Evolutionary conservation across 1,140 invertebrate genomes (phyloP).

Genomic region (Eriosoma lanigerum): DNA sequence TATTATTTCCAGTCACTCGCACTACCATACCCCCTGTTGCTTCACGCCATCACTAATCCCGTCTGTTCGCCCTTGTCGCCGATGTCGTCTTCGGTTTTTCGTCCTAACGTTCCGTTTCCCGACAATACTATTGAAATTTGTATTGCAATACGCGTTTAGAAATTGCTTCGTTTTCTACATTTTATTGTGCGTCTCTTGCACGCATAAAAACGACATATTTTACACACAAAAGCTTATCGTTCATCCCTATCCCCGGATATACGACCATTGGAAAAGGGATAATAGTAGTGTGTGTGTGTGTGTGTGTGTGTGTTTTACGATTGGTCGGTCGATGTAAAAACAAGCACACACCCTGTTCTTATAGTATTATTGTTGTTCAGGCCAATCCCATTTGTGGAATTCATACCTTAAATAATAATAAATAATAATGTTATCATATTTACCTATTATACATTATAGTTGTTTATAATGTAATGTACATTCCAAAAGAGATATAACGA

Average conservation of each 20-base stretch:
- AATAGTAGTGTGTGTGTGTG: not conserved
- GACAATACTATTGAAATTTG: no score
- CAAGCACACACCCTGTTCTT: not conserved
- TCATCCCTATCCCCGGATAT: no score
- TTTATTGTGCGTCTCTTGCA: no score
- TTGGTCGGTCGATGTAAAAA: slow-evolving; percentile 8
- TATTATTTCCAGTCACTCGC: not conserved
- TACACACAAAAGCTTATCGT: no score
- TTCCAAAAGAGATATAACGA: not conserved
- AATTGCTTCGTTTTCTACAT: no score
- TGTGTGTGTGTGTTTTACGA: not conserved
- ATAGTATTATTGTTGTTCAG: not conserved
- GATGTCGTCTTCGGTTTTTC: not conserved
- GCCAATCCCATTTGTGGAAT: slow-evolving; percentile 12
- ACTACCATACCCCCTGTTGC: not conserved
- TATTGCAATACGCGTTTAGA: no score
- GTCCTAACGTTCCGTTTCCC: no score
- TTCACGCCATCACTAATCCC: not conserved
- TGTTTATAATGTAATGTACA: no score
- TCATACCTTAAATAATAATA: not conserved
- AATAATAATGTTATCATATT: no score
- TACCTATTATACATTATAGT: no score
- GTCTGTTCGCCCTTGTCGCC: not conserved
- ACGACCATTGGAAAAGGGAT: no score
- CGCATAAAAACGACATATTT: no score